Evolutionary conservation across 2,888 invertebrate species (phyloP).

Genomic region (Priocnemis perturbator): DNA sequence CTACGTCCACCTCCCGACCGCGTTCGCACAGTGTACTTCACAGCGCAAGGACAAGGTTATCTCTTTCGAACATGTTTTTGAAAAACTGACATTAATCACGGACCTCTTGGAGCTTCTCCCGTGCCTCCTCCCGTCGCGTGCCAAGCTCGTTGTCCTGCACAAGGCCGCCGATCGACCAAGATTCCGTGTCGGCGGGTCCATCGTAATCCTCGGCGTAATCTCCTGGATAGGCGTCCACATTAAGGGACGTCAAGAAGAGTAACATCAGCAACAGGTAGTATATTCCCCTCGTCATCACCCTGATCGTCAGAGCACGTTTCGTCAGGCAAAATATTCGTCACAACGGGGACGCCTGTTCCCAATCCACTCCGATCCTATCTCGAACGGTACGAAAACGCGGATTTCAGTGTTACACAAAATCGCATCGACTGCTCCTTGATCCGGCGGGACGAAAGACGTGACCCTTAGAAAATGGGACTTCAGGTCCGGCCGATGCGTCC

Average conservation of each 20-base stretch:
- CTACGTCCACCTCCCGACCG: neutral
- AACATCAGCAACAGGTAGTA: slow-evolving; percentile 22
- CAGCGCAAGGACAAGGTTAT: neutral
- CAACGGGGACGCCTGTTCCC: neutral
- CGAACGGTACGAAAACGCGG: no score
- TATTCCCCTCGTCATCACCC: slow-evolving; percentile 27
- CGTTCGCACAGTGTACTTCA: neutral
- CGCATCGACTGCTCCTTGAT: no score
- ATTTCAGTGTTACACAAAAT: no score
- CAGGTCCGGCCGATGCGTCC: no score
- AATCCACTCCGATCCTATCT: no score
- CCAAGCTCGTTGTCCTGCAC: slow-evolving; percentile 39
- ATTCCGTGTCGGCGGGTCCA: neutral
- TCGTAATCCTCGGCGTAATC: slow-evolving; percentile 23
- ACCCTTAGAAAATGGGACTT: no score
- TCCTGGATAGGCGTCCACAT: slow-evolving; percentile 26
- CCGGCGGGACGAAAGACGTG: no score
- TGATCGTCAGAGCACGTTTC: neutral
- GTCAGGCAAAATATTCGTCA: neutral
- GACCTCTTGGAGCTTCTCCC: slow-evolving; percentile 64
- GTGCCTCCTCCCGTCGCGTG: slow-evolving; percentile 48
- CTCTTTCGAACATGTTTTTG: neutral
- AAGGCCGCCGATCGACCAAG: slow-evolving; percentile 39
- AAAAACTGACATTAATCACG: slow-evolving; percentile 25
- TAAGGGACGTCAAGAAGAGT: slow-evolving; percentile 20